Conservation (phyloP, 2,888 invertebrate genomes). For the Ypsolopha scabrella region DNA sequence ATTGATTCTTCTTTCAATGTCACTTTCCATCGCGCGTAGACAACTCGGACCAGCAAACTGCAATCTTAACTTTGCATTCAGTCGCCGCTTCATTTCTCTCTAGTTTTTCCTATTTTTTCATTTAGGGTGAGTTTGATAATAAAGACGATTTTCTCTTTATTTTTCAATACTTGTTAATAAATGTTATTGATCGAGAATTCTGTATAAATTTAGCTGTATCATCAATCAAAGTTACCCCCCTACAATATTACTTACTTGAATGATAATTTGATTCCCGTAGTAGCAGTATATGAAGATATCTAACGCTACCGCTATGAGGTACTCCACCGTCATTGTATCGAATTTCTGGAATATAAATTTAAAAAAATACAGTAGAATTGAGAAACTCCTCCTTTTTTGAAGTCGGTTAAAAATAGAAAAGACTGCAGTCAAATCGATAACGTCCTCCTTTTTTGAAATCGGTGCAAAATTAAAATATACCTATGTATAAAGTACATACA, state of each 20-base stretch:
- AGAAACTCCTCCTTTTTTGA: neutral
- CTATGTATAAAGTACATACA: neutral
- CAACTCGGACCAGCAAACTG: too few relatives aligned
- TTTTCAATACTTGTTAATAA: too few relatives aligned
- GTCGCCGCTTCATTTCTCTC: too few relatives aligned
- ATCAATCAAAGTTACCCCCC: neutral
- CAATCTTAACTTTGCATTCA: too few relatives aligned
- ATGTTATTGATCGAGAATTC: neutral
- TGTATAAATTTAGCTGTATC: neutral
- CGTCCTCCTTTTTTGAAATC: neutral
- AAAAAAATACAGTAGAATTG: neutral
- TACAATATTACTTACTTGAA: conserved; percentile 29
- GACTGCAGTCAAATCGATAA: neutral
- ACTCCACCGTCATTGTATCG: conserved; percentile 51
- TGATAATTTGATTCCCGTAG: conserved; percentile 51
- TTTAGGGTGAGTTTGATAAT: too few relatives aligned
- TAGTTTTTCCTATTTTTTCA: too few relatives aligned
- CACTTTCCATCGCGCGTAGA: too few relatives aligned
- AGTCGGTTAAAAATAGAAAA: neutral
- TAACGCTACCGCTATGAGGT: conserved; percentile 44
- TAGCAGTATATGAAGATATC: conserved; percentile 58
- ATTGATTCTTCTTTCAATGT: too few relatives aligned
- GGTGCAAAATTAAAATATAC: too few relatives aligned
- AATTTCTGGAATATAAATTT: conserved; percentile 34
- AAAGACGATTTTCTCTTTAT: too few relatives aligned